These are phyloP conservation scores for Dicaeum eximium DNA, from an alignment of 2,113 vertebrate genomes.

Conservation along the genomic window DNA sequence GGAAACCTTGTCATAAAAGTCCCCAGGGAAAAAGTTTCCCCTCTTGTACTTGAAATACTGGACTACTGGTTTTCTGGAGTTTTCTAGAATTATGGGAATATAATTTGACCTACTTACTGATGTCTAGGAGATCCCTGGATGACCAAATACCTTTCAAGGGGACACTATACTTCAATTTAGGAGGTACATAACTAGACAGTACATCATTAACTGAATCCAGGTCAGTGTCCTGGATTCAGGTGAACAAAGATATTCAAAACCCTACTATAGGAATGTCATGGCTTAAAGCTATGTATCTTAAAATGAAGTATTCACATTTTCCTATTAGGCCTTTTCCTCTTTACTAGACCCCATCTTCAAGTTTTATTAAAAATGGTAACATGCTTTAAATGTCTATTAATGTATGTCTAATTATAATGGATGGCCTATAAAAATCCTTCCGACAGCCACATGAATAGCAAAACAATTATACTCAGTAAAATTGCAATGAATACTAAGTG, in stretches of 20 bases:
- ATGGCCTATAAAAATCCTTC: conserved; percentile 64
- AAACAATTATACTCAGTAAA: conserved; percentile 64
- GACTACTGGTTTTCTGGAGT: neutral
- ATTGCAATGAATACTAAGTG: conserved; percentile 30
- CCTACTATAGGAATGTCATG: conserved; percentile 29
- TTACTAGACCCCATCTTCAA: conserved; percentile 46
- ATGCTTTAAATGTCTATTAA: conserved; percentile 66
- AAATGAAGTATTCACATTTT: conserved; percentile 46
- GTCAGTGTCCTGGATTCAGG: conserved; percentile 20
- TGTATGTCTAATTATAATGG: conserved; percentile 65
- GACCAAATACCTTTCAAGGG: neutral
- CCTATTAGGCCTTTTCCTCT: conserved; percentile 55
- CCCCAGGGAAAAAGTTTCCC: neutral
- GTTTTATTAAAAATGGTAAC: conserved; percentile 62
- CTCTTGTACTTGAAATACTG: neutral
- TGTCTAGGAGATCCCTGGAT: neutral
- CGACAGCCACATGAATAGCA: conserved; percentile 57
- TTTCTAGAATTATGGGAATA: neutral
- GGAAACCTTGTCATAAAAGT: neutral
- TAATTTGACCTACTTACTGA: neutral
- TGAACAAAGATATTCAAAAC: neutral
- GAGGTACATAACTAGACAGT: neutral
- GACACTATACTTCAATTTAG: neutral
- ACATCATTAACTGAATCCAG: conserved; percentile 18
- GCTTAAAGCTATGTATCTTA: conserved; percentile 54